phyloP scores from a whole-genome alignment of 1,140 invertebrate genomes.

The Drosophila bocki region DNA sequence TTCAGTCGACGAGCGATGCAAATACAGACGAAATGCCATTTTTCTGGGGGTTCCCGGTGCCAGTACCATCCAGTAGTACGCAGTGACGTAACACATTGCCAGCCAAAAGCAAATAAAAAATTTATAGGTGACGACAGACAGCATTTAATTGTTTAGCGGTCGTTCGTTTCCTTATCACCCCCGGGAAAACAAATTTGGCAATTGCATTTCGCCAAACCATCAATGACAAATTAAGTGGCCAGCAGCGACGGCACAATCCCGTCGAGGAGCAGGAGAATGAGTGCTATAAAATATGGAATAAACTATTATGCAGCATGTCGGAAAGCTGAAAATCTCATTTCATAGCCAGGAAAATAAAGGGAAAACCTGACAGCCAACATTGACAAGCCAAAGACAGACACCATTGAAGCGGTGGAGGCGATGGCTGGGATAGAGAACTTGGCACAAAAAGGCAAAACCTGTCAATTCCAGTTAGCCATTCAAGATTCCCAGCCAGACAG shows the following conservation, averaged over 20 bases:
- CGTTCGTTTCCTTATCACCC: background rate
- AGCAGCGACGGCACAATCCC: constrained; percentile 8
- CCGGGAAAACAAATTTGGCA: constrained; percentile 48
- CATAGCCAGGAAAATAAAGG: constrained; percentile 39
- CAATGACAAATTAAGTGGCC: constrained; percentile 46
- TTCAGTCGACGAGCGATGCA: constrained; percentile 64
- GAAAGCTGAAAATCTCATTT: constrained; percentile 76
- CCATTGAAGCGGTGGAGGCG: constrained; percentile 18
- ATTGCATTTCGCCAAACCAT: constrained; percentile 44
- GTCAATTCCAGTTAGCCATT: constrained; percentile 76
- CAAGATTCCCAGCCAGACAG: constrained; percentile 40
- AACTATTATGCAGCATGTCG: constrained; percentile 63
- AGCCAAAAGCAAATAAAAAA: constrained; percentile 66
- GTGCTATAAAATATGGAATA: constrained; percentile 40
- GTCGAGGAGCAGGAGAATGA: background rate
- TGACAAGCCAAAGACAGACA: constrained; percentile 56
- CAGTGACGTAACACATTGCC: constrained; percentile 10
- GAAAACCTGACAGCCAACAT: constrained; percentile 49
- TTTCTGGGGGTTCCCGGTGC: constrained; percentile 30
- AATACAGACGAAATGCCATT: constrained; percentile 70
- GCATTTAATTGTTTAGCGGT: constrained; percentile 60
- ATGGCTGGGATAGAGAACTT: constrained; percentile 27
- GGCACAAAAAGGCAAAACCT: constrained; percentile 74
- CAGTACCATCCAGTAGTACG: background rate
- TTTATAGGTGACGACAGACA: constrained; percentile 61